These are phyloP conservation scores for Agrypnia vestita DNA, from an alignment of 1,140 invertebrate species.

Conservation along the genomic window DNA sequence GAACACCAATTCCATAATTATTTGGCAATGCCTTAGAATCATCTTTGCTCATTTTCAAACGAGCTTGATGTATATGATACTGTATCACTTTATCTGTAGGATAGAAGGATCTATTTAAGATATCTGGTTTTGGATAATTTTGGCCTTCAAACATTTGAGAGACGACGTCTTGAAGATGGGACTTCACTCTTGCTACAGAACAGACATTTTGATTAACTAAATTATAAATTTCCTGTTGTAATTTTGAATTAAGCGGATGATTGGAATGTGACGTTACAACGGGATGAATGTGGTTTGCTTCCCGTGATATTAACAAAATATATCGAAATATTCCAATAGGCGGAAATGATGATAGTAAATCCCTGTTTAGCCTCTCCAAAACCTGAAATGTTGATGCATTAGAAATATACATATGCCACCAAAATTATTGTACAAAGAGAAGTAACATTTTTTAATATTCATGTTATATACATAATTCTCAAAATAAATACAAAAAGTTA, in stretches of 20 bases:
- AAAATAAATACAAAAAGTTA: too few species aligned
- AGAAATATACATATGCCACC: too few species aligned
- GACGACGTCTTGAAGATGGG: slow-evolving; percentile 2
- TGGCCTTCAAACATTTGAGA: background rate
- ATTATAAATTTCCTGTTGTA: slow-evolving; percentile 14
- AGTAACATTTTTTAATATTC: too few species aligned
- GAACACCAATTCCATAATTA: too few species aligned
- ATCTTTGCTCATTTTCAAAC: background rate
- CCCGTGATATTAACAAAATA: slow-evolving; percentile 1
- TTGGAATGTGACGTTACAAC: background rate
- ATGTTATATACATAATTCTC: too few species aligned
- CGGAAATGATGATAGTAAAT: background rate
- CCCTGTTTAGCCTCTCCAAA: slow-evolving; percentile 12
- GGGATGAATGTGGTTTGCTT: slow-evolving; percentile 1
- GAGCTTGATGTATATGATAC: slow-evolving; percentile 8
- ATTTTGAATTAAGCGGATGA: background rate
- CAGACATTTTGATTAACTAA: slow-evolving; percentile 1
- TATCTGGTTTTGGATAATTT: slow-evolving; percentile 4
- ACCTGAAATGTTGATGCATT: too few species aligned
- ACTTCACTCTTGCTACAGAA: background rate
- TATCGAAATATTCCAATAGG: slow-evolving; percentile 11
- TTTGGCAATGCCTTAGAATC: too few species aligned
- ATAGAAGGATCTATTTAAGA: background rate
- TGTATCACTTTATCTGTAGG: slow-evolving; percentile 10
- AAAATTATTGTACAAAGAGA: too few species aligned